A percentile compares a stretch with the other conserved stretches of the same genome.
Evolutionary conservation across 1,140 invertebrate species (phyloP).

Genomic region (Trichonephila clavata): DNA sequence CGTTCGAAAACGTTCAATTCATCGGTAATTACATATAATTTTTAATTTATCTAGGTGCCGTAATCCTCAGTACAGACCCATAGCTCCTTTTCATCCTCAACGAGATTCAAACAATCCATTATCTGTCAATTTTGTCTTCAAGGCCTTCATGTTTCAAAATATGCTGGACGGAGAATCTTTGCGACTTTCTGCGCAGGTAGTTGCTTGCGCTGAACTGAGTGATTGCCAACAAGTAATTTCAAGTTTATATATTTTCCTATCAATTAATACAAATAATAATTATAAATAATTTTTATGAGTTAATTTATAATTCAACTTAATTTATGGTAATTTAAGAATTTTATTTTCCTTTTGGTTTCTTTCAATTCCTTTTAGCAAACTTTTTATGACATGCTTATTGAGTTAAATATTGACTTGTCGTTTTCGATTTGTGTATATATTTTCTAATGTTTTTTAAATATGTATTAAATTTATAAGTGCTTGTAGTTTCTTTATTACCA

Average conservation of each 20-base stretch:
- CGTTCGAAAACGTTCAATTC: too few species aligned
- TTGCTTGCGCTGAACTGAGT: constrained; percentile 84
- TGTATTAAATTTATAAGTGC: too few species aligned
- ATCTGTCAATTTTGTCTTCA: constrained; percentile 83
- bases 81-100: constrained; percentile 82
- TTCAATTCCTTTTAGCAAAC: too few species aligned
- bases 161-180: constrained; percentile 85
- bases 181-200: constrained; percentile 84
- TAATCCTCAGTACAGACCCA: constrained; percentile 83
- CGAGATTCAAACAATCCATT: constrained; percentile 81
- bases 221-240: constrained; percentile 83
- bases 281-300: too few species aligned
- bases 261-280: neutral
- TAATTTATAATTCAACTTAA: too few species aligned
- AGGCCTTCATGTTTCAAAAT: constrained; percentile 87
- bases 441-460: too few species aligned
- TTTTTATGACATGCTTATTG: too few species aligned
- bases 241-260: neutral
- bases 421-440: too few species aligned
- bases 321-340: too few species aligned
- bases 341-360: too few species aligned
- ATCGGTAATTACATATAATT: neutral
- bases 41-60: constrained; percentile 82
- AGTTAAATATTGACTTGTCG: too few species aligned
- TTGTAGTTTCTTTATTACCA: too few species aligned